Conservation (phyloP, 2,797 vertebrate species). For the Hapalemur alaotrensis region DNA sequence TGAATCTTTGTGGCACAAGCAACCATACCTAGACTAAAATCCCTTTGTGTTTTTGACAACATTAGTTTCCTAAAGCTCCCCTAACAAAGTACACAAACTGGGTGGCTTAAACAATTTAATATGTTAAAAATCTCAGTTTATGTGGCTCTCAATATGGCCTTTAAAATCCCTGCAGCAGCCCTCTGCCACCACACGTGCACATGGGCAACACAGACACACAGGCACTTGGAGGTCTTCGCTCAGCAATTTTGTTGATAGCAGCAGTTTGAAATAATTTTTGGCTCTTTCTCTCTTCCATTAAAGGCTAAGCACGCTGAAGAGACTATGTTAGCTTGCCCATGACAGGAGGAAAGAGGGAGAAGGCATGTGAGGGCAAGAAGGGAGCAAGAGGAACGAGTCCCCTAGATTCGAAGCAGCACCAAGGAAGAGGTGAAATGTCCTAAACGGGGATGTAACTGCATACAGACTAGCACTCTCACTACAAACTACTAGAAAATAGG, state of each 20-base stretch:
- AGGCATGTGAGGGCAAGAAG: background rate
- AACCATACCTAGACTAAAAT: background rate
- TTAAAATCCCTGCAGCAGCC: background rate
- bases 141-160: background rate
- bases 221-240: background rate
- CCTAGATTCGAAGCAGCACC: background rate
- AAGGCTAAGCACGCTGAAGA: background rate
- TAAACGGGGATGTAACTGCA: no score
- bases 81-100: background rate
- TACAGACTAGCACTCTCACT: background rate
- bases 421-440: background rate
- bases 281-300: background rate
- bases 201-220: background rate
- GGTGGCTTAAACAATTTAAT: background rate
- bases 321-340: background rate
- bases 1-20: background rate
- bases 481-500: background rate
- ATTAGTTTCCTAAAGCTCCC: background rate
- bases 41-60: background rate
- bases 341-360: background rate
- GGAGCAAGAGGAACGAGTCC: background rate
- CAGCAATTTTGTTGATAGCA: background rate
- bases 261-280: background rate
- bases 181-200: background rate
- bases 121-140: background rate